Base-by-base conservation (phyloP, 2,797 vertebrate species). In the Dicrostonyx torquatus region DNA sequence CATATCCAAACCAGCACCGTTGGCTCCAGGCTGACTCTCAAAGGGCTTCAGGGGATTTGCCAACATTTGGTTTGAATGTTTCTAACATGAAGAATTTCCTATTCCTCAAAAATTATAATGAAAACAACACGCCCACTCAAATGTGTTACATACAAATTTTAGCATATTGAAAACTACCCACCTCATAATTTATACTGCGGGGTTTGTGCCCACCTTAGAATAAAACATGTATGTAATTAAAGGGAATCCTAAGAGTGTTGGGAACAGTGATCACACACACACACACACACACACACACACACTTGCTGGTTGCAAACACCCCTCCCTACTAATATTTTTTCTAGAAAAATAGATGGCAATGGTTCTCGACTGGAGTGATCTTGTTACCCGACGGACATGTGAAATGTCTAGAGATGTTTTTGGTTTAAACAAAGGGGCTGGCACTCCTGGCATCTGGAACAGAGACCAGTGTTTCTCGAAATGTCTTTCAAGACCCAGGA, bases 61-160 rank as follows among this genome's bases (percentile, higher is more conserved):
- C 97, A 93, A 88, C 80, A 83, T 93, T 91, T 75, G 91, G 72
- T 90, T 84, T 78, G 87, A 89, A 94, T 96, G 92, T 70, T 93
- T 95, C 86, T 89, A 93, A 94, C 72, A 72, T 72, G 93, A 92
- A 92, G 91, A 89, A 91, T 95, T 96, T 92, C 91, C 58, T 91
- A 18, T 50, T 80, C 80, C 82, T 90, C 78, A 90, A 94, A 77
- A 96, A 89, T 43, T 94, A 12, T 89, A 91, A 50, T 91, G 84
- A 95, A 95, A 96, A 93, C 87, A 97, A 85, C 88, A 89, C 66
- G 92, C 72, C 55, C 94, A 87, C 76, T 91, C 89, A 70, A 73
- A 92, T 89, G 84, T 79, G 58, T 94, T 70, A 78, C 58, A 22
- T 14, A 75, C 68, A 94, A 66, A 90, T 82, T 91, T 89, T 53